A percentile compares a stretch with the other conserved stretches of the same genome.
Evolutionary conservation across 2,888 invertebrate species (phyloP).

Genomic region (Chaitophorus viminalis): DNA sequence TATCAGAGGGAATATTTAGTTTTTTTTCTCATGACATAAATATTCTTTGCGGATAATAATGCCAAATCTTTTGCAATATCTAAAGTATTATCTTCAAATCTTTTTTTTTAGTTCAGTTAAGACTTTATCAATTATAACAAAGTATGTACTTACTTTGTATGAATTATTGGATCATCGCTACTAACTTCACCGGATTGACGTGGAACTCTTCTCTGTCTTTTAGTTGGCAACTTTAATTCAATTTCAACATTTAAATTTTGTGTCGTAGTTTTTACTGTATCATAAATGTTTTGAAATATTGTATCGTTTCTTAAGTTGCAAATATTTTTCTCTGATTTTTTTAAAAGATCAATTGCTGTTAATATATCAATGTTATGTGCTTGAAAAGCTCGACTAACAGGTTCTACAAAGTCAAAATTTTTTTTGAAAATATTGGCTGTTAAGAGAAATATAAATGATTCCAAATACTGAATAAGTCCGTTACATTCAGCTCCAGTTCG

Average conservation of each 20-base stretch:
- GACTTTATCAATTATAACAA: too few relatives aligned
- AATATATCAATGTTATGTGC: conserved; percentile 7
- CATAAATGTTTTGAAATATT: neutral
- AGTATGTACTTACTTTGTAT: conserved; percentile 12
- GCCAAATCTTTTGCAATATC: too few relatives aligned
- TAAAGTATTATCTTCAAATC: too few relatives aligned
- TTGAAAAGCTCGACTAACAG: conserved; percentile 2
- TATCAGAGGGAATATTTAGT: too few relatives aligned
- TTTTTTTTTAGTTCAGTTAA: too few relatives aligned
- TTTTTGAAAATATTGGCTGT: conserved; percentile 11
- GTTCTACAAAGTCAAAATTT: neutral
- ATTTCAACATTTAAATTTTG: neutral
- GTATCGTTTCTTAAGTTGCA: neutral
- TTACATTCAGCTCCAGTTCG: neutral
- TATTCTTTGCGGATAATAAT: too few relatives aligned
- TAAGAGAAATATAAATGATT: neutral
- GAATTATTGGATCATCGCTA: neutral
- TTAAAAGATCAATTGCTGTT: neutral
- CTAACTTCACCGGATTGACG: neutral
- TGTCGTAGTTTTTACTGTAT: too few relatives aligned
- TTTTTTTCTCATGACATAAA: too few relatives aligned
- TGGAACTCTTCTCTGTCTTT: neutral
- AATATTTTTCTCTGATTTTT: neutral
- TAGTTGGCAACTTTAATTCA: neutral
- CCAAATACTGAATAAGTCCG: neutral